A percentile compares a stretch with the other conserved stretches of the same genome.
These are phyloP conservation scores for Scaptomyza flava DNA, from an alignment of 2,888 invertebrate genomes.

Conservation along the genomic window DNA sequence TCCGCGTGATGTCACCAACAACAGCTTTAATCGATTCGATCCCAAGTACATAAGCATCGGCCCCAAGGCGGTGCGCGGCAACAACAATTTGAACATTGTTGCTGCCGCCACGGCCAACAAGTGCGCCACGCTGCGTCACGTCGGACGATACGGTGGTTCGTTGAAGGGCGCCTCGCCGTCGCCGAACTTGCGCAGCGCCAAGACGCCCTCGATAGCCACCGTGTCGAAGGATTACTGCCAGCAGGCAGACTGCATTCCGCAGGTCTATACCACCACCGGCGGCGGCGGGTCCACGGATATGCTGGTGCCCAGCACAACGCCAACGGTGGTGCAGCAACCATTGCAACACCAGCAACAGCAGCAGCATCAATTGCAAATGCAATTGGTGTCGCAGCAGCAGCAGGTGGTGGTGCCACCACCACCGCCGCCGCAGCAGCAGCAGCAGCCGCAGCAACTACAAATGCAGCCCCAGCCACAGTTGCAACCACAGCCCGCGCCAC, in stretches of 20 bases:
- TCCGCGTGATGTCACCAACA: slow-evolving; percentile 84
- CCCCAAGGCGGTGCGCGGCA: slow-evolving; percentile 83
- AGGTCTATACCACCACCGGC: slow-evolving; percentile 59
- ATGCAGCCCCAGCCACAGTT: slow-evolving; percentile 48
- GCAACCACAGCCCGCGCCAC: slow-evolving; percentile 74
- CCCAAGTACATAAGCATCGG: slow-evolving; percentile 85
- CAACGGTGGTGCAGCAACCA: slow-evolving; percentile 38
- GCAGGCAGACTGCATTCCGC: slow-evolving; percentile 83
- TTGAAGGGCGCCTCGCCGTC: slow-evolving; percentile 83
- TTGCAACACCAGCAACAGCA: slow-evolving; percentile 37
- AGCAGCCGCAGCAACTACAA: slow-evolving; percentile 56
- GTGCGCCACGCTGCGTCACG: slow-evolving; percentile 84
- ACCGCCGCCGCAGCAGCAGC: slow-evolving; percentile 49
- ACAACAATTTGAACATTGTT: slow-evolving; percentile 82
- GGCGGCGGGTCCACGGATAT: slow-evolving; percentile 62
- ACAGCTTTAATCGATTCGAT: slow-evolving; percentile 84
- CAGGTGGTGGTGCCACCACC: slow-evolving; percentile 56
- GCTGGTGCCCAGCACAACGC: slow-evolving; percentile 42
- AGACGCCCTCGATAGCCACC: slow-evolving; percentile 84
- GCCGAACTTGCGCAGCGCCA: slow-evolving; percentile 84
- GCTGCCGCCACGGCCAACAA: slow-evolving; percentile 82
- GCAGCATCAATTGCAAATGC: slow-evolving; percentile 62
- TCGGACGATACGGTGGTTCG: slow-evolving; percentile 84
- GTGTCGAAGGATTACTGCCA: slow-evolving; percentile 84
- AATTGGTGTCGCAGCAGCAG: slow-evolving; percentile 45